Evolutionary conservation across 2,113 vertebrate genomes (phyloP), one percentile per base, ranked within the genome.

Genomic region (Catagonus wagneri): DNA sequence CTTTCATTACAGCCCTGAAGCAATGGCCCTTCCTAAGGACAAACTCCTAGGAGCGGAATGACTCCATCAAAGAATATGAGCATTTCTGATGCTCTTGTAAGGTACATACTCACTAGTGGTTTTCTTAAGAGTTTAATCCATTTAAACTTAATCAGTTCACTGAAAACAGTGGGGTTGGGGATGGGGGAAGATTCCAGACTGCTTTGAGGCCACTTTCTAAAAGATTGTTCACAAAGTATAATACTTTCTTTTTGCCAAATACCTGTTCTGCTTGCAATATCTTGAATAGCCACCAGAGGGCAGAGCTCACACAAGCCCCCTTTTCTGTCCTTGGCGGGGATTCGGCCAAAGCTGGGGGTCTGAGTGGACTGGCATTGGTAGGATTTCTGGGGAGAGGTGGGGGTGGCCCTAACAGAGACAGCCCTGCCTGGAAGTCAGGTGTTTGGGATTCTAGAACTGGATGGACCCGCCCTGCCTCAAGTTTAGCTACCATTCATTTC

Each of bases 81-180:
- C 32, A n/a, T 89, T 94, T 90, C 32, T 61, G 29, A 78, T 68
- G 79, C 50, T 92, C 74, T 72, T 78, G 23, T 78, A 88, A 84
- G 39, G 32, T 69, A 58, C 16, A 23, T 17, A 0, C 17, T 94
- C 23, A 83, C 22, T 93, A 2, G 39, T 58, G 32, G 44, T 93
- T 92, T 79, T 54, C 63, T 7, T 83, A 39, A 54, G 75, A 7
- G 6, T 75, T 69, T 22, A 79, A 87, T 44, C 23, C 29, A 68
- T 56, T 89, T 69, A 60, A 2, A 39, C 20, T 80, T 84, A n/a
- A 56, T 65, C 32, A 14, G 1, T 29, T 74, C 50, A 87, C 32
- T 72, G 36, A 89, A 60, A 78, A 32, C 23, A 27, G n/a, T 7
- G 0, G 8, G 22, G 14, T 22, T 61, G 23, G 60, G 54, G 54